Conservation (phyloP, 1,140 invertebrate genomes). For the Meloidogyne exigua region DNA sequence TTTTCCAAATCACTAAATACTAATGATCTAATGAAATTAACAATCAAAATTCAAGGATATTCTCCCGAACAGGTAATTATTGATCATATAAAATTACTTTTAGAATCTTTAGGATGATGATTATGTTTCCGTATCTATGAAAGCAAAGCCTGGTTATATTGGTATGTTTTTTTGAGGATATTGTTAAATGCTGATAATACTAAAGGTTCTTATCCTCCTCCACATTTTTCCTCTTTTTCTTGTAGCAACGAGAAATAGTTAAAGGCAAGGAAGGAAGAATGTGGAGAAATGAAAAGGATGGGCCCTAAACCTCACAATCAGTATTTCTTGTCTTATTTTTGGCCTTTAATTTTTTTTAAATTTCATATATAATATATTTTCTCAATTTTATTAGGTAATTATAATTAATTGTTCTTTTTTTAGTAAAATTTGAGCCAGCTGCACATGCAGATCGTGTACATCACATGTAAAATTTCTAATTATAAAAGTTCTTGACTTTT, state of each 20-base stretch:
- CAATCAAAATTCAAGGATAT: slow-evolving; percentile 1
- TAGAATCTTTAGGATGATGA: slow-evolving; percentile 32
- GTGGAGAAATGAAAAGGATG: no score
- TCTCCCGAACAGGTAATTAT: not conserved
- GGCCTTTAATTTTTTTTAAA: not conserved
- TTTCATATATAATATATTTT: not conserved
- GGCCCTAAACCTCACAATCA: no score
- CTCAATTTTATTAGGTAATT: not conserved
- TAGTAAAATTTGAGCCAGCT: slow-evolving; percentile 59
- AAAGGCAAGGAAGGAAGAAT: no score
- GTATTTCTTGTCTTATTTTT: no score
- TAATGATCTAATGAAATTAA: not conserved
- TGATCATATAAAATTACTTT: not conserved
- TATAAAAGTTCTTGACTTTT: not conserved
- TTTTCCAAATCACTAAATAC: not conserved
- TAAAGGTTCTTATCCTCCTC: no score
- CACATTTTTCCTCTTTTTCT: no score
- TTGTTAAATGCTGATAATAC: no score
- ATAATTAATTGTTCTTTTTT: slow-evolving; percentile 17
- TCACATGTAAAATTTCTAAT: slow-evolving; percentile 48
- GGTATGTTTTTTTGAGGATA: no score
- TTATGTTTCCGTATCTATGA: slow-evolving; percentile 53
- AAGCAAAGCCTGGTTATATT: slow-evolving; percentile 59
- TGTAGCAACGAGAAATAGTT: no score
- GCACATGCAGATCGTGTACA: slow-evolving; percentile 62